Conservation (phyloP, 2,888 invertebrate species). For the Leptinotarsa peninsularis region DNA sequence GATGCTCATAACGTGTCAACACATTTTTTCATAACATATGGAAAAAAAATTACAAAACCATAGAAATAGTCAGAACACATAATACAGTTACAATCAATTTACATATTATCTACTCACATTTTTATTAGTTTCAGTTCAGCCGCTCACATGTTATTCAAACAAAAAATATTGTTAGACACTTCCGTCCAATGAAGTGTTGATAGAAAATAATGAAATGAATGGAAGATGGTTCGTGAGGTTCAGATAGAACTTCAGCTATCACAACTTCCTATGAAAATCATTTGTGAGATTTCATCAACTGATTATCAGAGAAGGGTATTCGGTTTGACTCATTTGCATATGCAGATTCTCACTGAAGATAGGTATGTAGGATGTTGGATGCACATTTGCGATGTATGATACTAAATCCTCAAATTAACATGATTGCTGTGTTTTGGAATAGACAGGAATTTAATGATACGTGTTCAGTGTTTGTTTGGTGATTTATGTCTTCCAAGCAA, state of each 20-base stretch:
- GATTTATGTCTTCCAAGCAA: background rate
- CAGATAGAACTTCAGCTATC: too few species aligned
- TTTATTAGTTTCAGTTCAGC: constrained; percentile 4
- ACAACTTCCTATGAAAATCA: too few species aligned
- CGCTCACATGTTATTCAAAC: background rate
- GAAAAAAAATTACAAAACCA: too few species aligned
- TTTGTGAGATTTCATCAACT: too few species aligned
- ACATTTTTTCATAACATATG: too few species aligned
- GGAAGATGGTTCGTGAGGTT: background rate
- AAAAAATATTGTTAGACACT: background rate
- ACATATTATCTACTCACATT: background rate
- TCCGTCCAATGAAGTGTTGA: constrained; percentile 11
- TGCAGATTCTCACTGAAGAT: too few species aligned
- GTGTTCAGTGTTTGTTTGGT: background rate
- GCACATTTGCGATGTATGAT: background rate
- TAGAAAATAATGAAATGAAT: background rate
- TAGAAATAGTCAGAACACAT: too few species aligned
- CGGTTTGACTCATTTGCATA: too few species aligned
- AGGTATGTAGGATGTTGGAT: background rate
- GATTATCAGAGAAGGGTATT: too few species aligned
- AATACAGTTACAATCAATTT: too few species aligned
- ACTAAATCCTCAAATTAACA: constrained; percentile 9
- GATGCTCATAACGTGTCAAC: too few species aligned
- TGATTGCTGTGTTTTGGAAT: background rate
- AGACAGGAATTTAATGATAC: background rate